Base-by-base conservation (phyloP, 2,113 vertebrate genomes). In the Puntigrus tetrazona region DNA sequence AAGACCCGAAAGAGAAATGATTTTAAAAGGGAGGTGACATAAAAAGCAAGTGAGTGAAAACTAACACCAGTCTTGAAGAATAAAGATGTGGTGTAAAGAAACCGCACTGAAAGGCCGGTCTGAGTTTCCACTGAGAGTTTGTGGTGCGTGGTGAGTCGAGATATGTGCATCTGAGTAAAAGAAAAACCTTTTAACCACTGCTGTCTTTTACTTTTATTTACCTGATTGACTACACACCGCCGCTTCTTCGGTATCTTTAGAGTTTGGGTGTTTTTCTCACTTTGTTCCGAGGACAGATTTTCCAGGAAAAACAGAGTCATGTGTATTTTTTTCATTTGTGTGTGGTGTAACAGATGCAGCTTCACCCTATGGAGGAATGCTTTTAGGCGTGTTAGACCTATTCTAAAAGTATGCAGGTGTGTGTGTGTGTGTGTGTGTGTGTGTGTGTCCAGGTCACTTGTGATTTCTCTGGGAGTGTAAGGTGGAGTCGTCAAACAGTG, bases 401-500 rank as follows among this genome's bases (percentile, higher is more conserved):
- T 65, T 65, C 1, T 63, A 47, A 81, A 69, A 70, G 31, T 82
- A 70, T 70, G 3, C 27, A 31, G 36, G 36, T 81, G 52, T 50
- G 34, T 77, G 72, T 72, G 38, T 55, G 43, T 45, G 43, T 13
- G 69, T 86, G 27, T 85, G 25, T 76, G 9, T 27, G 70, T 84
- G 57, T 85, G 81, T 82, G 83, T 36, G 73, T 86, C 2, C 11
- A 85, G 83, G 63, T 92, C 94, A 96, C 90, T 96, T 95, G 7
- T 91, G 93, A 76, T 89, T 89, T 88, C 89, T 87, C 78, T 92
- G 92, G 63, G 89, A 91, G 0, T 95, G 90, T 81, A 96, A 88
- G 41, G 93, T 91, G 0, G 95, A 93, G 87, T 97, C 97, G 0
- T 99, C 97, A 61, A 99, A 99, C 82, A 99, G 94, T 0, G 98